Conservation (phyloP, 2,888 invertebrate species). For the Hedychridium roseum region DNA sequence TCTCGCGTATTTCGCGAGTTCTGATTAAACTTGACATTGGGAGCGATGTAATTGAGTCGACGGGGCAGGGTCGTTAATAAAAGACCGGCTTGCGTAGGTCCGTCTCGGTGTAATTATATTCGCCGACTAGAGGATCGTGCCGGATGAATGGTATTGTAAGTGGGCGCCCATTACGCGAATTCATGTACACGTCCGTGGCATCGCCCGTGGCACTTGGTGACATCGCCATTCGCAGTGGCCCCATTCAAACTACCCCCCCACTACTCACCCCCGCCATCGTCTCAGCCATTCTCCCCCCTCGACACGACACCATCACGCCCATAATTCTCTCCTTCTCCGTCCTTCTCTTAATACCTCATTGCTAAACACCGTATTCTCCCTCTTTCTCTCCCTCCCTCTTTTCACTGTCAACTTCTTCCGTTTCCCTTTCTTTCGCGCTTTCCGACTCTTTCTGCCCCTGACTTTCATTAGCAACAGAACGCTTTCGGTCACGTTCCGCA, state of each 20-base stretch:
- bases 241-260: conserved; percentile 22
- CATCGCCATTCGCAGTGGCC: conserved; percentile 39
- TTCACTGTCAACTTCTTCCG: too few species aligned
- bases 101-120: conserved; percentile 20
- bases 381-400: too few species aligned
- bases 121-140: conserved; percentile 8
- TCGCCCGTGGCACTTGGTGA: conserved; percentile 45
- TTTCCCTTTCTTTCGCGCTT: too few species aligned
- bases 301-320: not conserved
- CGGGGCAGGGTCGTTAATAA: too few species aligned
- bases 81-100: too few species aligned
- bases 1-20: too few species aligned
- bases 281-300: conserved; percentile 5
- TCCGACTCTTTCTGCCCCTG: too few species aligned
- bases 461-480: conserved; percentile 39
- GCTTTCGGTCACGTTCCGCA: conserved; percentile 32
- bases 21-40: too few species aligned
- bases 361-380: too few species aligned
- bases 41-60: too few species aligned
- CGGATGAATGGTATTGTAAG: conserved; percentile 18
- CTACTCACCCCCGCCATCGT: conserved; percentile 3
- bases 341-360: too few species aligned
- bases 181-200: conserved; percentile 25
- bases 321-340: not conserved
- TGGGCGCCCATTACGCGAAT: conserved; percentile 31